Base-by-base conservation (phyloP, 2,888 invertebrate species). In the Sphaerophoria taeniata region DNA sequence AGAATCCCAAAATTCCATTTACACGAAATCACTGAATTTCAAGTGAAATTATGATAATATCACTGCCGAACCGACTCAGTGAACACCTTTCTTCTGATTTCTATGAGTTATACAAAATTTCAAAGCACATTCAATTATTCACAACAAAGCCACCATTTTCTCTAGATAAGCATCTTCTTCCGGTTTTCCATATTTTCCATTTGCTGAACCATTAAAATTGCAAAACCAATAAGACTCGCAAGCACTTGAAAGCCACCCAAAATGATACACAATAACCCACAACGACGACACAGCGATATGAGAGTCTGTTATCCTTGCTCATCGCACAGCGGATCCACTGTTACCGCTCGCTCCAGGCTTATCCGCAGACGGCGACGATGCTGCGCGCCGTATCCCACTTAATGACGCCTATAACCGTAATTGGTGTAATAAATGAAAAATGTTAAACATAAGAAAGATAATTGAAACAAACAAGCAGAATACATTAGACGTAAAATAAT, bases 381-480 rank as follows among this genome's bases (percentile, higher is more conserved):
- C 24, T 24, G 24, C 24, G 24, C 24, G 24, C 24, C 24, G 24
- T 39, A 39, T 9, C 51, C 14, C 36, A 65, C 34, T 65, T 65
- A 65, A 65, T 49, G 65, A 65, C 34, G 65, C 65, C 65, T 49
- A 65, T 65, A 65, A 65, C 49, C 49, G 49, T 65, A 65, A 65
- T 65, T 65, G 65, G 47, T 65, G 49, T 65, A 65, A 65, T 65
- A 65, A 65, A 65, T 65, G 65, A 65, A 65, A 63, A 65, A 65
- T 65, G 65, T 65, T 47, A 65, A 61, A 65, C 65, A 65, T 65
- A 65, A 65, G 65, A 65, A 65, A 65, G 47, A 65, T 65, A 65
- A 65, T 65, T 65, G 65, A 65, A 65, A 65, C 65, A 65, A 65
- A 65, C 65, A 65, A 65, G 65, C 49, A 65, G 65, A 65, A 65